Conservation (phyloP, 1,140 invertebrate genomes). For the Calephelis virginiensis region DNA sequence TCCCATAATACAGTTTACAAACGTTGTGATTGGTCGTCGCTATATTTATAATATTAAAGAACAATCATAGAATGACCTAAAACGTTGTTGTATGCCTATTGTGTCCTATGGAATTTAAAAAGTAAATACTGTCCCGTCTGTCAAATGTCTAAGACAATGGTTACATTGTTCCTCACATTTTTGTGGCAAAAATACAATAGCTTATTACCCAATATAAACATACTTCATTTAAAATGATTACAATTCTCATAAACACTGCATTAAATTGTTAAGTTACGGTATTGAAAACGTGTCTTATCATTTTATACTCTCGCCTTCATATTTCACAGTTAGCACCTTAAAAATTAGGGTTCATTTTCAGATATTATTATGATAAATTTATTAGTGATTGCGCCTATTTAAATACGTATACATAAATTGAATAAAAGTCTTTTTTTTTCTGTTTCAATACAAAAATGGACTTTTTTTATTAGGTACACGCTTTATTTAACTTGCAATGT, state of each 20-base stretch:
- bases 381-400: conserved; percentile 22
- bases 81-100: too few relatives aligned
- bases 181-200: conserved; percentile 15
- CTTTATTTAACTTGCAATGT: too few relatives aligned
- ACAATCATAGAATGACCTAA: too few relatives aligned
- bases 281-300: conserved; percentile 76
- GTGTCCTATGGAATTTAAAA: too few relatives aligned
- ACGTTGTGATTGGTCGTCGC: too few relatives aligned
- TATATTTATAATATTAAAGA: too few relatives aligned
- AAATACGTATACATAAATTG: neutral
- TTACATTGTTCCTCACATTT: conserved; percentile 10
- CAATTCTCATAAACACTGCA: conserved; percentile 24
- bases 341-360: conserved; percentile 35
- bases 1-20: too few relatives aligned
- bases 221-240: conserved; percentile 23
- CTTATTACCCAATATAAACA: conserved; percentile 17
- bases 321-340: conserved; percentile 38
- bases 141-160: conserved; percentile 4
- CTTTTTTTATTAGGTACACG: too few relatives aligned
- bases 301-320: conserved; percentile 40
- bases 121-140: neutral
- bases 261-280: conserved; percentile 32
- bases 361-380: conserved; percentile 45
- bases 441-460: too few relatives aligned
- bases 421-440: too few relatives aligned